Conservation (phyloP, 2,113 vertebrate genomes). For the Fulica atra region DNA sequence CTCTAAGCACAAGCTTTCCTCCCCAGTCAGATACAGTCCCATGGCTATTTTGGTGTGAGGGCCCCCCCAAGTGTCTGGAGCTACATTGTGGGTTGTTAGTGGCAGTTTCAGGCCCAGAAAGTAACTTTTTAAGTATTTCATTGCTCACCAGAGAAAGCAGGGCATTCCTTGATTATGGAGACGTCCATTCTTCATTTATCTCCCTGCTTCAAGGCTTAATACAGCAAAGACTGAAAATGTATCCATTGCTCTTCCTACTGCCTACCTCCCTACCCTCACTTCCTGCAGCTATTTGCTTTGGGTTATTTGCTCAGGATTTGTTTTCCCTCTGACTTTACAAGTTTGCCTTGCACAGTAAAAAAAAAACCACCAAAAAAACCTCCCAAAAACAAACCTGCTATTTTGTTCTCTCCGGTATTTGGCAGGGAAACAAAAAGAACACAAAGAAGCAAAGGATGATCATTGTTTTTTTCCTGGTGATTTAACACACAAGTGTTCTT, state of each 20-base stretch:
- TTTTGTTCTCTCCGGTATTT: constrained; percentile 49
- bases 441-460: constrained; percentile 49
- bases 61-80: neutral
- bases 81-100: neutral
- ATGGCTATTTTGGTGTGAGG: neutral
- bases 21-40: neutral
- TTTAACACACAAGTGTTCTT: constrained; percentile 32
- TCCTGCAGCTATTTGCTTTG: constrained; percentile 52
- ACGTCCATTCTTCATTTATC: neutral
- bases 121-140: neutral
- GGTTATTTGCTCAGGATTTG: constrained; percentile 61
- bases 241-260: neutral
- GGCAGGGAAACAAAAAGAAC: constrained; percentile 50
- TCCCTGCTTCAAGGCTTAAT: neutral
- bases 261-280: neutral
- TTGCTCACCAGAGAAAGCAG: neutral
- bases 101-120: neutral
- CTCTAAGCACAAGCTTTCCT: neutral
- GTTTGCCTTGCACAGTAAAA: constrained; percentile 41
- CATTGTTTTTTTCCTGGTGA: constrained; percentile 21
- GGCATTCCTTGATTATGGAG: neutral
- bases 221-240: neutral
- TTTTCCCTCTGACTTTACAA: constrained; percentile 55
- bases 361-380: neutral
- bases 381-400: neutral